A percentile compares a stretch with the other conserved stretches of the same genome.
These are phyloP conservation scores for Camponotus floridanus DNA, from an alignment of 1,140 invertebrate species.

Conservation along the genomic window DNA sequence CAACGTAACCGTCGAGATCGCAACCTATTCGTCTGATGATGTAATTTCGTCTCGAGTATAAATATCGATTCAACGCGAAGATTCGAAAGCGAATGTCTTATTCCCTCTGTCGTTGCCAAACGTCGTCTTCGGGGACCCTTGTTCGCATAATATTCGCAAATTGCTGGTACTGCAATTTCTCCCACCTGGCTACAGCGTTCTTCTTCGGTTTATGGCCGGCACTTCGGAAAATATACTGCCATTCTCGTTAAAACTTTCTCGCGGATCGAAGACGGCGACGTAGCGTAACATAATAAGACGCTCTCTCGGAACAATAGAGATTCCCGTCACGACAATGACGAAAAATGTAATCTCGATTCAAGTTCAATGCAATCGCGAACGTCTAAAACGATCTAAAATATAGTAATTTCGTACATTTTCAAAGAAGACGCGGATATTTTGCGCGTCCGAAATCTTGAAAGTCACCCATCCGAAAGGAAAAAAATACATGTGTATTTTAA, in stretches of 20 bases:
- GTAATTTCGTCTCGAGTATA: conserved; percentile 74
- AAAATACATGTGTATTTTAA: not conserved
- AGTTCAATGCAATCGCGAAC: conserved; percentile 13
- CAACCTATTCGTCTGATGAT: conserved; percentile 72
- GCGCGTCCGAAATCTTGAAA: not conserved
- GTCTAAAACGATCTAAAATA: not conserved
- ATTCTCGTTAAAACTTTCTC: conserved; percentile 64
- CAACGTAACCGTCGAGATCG: not conserved
- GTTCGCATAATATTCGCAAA: conserved; percentile 76
- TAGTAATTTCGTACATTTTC: not conserved
- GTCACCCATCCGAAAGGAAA: not conserved
- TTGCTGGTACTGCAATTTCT: conserved; percentile 70
- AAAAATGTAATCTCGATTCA: conserved; percentile 38
- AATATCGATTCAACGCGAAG: conserved; percentile 73
- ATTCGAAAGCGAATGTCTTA: conserved; percentile 78
- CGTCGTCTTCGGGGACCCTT: conserved; percentile 63
- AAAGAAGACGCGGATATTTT: not conserved
- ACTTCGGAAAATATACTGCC: conserved; percentile 61
- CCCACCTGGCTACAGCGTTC: conserved; percentile 64
- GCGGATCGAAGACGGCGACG: conserved; percentile 41
- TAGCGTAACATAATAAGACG: conserved; percentile 47
- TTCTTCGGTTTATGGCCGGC: conserved; percentile 36
- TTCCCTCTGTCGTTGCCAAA: conserved; percentile 67
- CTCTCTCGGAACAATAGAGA: not conserved
- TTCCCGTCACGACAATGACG: conserved; percentile 14